phyloP scores from a whole-genome alignment of 2,888 invertebrate genomes.

The Chaetoderma sp. region DNA sequence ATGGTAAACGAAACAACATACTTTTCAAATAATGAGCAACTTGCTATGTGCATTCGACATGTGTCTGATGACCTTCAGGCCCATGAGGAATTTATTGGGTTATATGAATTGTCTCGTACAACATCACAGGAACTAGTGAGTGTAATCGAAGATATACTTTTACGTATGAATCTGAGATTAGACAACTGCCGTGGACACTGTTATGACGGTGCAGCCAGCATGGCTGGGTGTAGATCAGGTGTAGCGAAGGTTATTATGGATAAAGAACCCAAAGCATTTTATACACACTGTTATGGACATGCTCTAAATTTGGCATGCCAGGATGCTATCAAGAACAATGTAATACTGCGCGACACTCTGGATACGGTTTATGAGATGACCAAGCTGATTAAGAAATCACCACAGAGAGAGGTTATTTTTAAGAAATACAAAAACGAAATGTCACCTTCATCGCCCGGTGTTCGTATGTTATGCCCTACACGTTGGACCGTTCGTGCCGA shows the following conservation, averaged over 20 bases:
- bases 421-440: slow-evolving; percentile 24
- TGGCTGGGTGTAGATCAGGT: slow-evolving; percentile 34
- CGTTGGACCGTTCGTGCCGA: slow-evolving; percentile 34
- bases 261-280: slow-evolving; percentile 24
- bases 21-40: slow-evolving; percentile 39
- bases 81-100: slow-evolving; percentile 41
- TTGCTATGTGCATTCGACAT: slow-evolving; percentile 36
- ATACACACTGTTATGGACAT: slow-evolving; percentile 36
- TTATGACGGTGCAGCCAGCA: slow-evolving; percentile 38
- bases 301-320: slow-evolving; percentile 25
- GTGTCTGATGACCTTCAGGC: slow-evolving; percentile 31
- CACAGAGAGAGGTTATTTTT: slow-evolving; percentile 28
- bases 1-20: slow-evolving; percentile 40
- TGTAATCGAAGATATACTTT: slow-evolving; percentile 31
- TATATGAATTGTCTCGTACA: slow-evolving; percentile 26
- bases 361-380: slow-evolving; percentile 34
- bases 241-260: slow-evolving; percentile 22
- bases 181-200: slow-evolving; percentile 36
- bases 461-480: slow-evolving; percentile 29
- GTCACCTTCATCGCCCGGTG: slow-evolving; percentile 24
- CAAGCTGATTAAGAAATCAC: slow-evolving; percentile 34
- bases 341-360: slow-evolving; percentile 26
- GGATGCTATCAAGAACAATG: slow-evolving; percentile 23
- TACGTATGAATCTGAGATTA: slow-evolving; percentile 32
- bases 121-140: slow-evolving; percentile 25